Evolutionary conservation across 2,888 invertebrate species (phyloP).

Genomic region (Stictocephala bisonia): DNA sequence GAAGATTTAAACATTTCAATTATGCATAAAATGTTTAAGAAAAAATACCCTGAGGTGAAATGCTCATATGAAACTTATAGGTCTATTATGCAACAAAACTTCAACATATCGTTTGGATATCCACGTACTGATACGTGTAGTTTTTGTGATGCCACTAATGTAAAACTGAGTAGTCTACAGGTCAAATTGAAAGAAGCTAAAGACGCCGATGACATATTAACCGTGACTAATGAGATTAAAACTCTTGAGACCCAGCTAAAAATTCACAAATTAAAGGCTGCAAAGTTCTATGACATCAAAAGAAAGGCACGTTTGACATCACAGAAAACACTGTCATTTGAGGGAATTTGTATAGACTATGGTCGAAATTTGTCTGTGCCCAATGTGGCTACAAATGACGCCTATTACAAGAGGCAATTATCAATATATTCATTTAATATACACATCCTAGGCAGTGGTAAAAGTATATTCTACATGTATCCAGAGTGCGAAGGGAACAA

Average conservation of each 20-base stretch:
- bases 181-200: constrained; percentile 1
- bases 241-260: constrained; percentile 5
- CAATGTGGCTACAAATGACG: constrained; percentile 28
- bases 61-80: constrained; percentile 11
- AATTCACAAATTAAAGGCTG: constrained; percentile 39
- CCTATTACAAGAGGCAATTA: constrained; percentile 35
- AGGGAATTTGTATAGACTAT: constrained; percentile 24
- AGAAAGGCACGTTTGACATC: neutral
- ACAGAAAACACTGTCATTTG: neutral
- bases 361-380: constrained; percentile 31
- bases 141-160: constrained; percentile 7
- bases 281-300: constrained; percentile 29
- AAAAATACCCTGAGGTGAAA: constrained; percentile 9
- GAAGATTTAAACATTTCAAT: constrained; percentile 6
- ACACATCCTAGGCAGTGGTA: constrained; percentile 1
- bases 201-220: neutral
- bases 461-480: constrained; percentile 32
- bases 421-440: constrained; percentile 33
- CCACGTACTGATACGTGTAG: constrained; percentile 37
- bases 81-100: too few relatives aligned
- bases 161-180: neutral
- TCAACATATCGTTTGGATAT: constrained; percentile 37
- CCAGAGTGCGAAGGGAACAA: constrained; percentile 35
- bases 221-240: neutral
- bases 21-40: constrained; percentile 23